Percentiles rank a stretch among this genome's conserved stretches.
These are phyloP conservation scores for Erebia aethiops DNA, from an alignment of 2,888 invertebrate species.

Conservation along the genomic window DNA sequence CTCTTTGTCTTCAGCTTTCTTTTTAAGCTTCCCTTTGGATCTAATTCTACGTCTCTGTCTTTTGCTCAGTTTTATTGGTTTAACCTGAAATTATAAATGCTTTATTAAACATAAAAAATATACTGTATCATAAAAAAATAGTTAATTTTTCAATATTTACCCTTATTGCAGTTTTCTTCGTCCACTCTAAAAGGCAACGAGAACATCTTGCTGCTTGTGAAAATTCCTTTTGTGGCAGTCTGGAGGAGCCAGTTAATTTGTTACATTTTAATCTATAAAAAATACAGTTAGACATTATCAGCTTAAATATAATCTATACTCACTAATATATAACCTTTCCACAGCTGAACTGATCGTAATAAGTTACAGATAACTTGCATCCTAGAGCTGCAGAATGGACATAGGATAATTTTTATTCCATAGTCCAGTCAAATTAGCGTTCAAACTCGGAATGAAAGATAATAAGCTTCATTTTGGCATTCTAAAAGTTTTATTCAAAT, in stretches of 20 bases:
- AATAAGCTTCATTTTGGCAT: too few species aligned
- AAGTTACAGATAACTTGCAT: too few species aligned
- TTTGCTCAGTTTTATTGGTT: constrained; percentile 54
- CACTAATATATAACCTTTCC: too few species aligned
- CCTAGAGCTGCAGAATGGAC: too few species aligned
- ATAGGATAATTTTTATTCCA: too few species aligned
- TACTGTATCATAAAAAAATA: too few species aligned
- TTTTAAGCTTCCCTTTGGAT: constrained; percentile 41
- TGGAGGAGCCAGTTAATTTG: constrained; percentile 57
- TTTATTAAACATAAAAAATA: too few species aligned
- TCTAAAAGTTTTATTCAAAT: too few species aligned
- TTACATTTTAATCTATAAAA: constrained; percentile 65
- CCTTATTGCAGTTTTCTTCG: constrained; percentile 50
- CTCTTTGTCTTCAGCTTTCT: constrained; percentile 43
- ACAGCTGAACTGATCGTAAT: too few species aligned
- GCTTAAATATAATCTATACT: neutral
- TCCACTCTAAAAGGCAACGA: constrained; percentile 67
- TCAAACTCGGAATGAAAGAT: too few species aligned
- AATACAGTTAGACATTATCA: neutral
- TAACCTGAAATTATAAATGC: constrained; percentile 52
- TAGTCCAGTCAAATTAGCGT: too few species aligned
- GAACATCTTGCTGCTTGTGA: constrained; percentile 61
- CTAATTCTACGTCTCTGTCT: constrained; percentile 57
- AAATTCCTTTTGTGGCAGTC: constrained; percentile 65
- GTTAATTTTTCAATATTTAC: constrained; percentile 43